Percentiles rank a stretch among this genome's conserved stretches.
phyloP scores from a whole-genome alignment of 1,140 invertebrate species.

The Scaptomyza graminum region DNA sequence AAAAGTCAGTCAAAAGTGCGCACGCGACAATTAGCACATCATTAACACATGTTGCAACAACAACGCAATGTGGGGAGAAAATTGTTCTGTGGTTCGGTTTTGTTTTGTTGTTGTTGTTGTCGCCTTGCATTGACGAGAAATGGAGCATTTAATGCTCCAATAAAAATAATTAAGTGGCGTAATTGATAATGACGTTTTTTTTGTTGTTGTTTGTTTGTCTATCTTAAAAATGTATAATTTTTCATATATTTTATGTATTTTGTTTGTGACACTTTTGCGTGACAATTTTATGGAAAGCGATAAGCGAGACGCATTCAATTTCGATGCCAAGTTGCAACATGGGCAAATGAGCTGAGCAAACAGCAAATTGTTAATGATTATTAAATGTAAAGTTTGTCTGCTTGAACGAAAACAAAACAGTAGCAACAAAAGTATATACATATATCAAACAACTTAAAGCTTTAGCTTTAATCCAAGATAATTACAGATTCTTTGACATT shows the following conservation, averaged over 20 bases:
- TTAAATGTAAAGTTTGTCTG: neutral
- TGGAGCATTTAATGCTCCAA: conserved; percentile 82
- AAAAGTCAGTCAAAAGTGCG: conserved; percentile 54
- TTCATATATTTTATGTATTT: conserved; percentile 31
- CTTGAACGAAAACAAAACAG: neutral
- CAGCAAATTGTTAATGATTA: conserved; percentile 7
- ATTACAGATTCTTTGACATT: neutral
- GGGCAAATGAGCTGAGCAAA: conserved; percentile 25
- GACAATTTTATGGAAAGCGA: conserved; percentile 52
- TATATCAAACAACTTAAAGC: too few relatives aligned
- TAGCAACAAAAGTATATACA: neutral
- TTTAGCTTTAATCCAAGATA: neutral
- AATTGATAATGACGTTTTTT: conserved; percentile 78
- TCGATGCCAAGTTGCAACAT: conserved; percentile 33
- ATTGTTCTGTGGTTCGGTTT: conserved; percentile 11
- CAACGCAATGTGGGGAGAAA: neutral
- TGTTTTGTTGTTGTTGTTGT: conserved; percentile 8
- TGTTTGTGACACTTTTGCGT: conserved; percentile 49
- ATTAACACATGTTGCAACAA: conserved; percentile 68
- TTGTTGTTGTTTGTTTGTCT: conserved; percentile 33
- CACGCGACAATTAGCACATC: conserved; percentile 80
- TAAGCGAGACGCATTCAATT: conserved; percentile 31
- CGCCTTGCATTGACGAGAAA: conserved; percentile 57
- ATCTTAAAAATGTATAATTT: conserved; percentile 14
- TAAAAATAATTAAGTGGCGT: conserved; percentile 82